Base-by-base conservation (phyloP, 2,888 invertebrate genomes). In the Bedellia somnulentella region DNA sequence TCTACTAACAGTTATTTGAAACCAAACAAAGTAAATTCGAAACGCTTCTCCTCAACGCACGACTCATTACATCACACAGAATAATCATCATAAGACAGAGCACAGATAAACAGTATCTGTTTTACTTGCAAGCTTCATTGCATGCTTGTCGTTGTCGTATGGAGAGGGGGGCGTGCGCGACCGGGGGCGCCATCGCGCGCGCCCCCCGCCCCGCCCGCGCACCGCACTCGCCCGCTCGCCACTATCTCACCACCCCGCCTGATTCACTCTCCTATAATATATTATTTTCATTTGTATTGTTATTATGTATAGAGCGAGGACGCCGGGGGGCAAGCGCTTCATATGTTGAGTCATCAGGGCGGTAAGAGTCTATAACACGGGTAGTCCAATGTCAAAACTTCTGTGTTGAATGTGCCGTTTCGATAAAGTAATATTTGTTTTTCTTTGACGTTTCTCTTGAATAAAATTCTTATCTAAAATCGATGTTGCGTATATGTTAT, bases 331-430 rank as follows among this genome's bases (percentile, higher is more conserved):
- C 86, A 89, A 80, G 93, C 93, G 63, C 79, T 92, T 80, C 86
- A 87, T 78, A 85, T 86, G 84, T 81, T 93, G 80, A 84, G 87
- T 78, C 87, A 88, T 78, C 93, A 93, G 88, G 92, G 93, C 87
- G 92, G 93, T 93, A 90, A 91, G 89, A 80, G 67, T 66, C 63
- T 57, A 49, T 64, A 62, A 63, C 61, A 54, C 71, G 73, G 73
- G 64, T 73, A 73, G 73, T 66, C 70, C 55, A 61, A 55, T 68
- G 66, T 71, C 70, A 68, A 71, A 73, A 71, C 75, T 73, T 73
- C 71, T 73, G 71, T 75, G 75, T 73, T 73, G 75, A 73, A 75
- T 68, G 75, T 70, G 73, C 71, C 70, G 57, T 71, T 27, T 58
- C 60, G 59, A 56, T 57, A 52, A 49, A 57, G 59, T 68, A 63